Evolutionary conservation across 2,797 vertebrate species (phyloP).

Genomic region (Catostomus latipinnis): DNA sequence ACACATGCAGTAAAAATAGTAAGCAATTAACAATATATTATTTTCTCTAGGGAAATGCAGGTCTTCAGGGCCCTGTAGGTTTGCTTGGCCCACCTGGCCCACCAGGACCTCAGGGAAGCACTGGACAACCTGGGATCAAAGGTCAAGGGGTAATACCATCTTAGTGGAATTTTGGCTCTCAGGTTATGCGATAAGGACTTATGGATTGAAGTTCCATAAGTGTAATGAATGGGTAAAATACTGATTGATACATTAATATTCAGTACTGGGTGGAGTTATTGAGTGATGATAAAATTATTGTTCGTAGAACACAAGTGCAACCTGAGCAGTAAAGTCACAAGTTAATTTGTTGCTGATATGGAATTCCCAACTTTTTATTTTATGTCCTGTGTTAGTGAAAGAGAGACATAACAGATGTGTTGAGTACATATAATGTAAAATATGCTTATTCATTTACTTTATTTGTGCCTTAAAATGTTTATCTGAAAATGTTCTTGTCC

Average conservation of each 20-base stretch:
- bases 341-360: too few species aligned
- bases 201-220: background rate
- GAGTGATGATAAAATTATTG: too few species aligned
- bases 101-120: constrained; percentile 95
- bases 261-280: too few species aligned
- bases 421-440: background rate
- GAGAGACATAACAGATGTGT: background rate
- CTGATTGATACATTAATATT: too few species aligned
- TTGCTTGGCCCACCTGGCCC: constrained; percentile 87
- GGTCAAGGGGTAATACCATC: constrained; percentile 86
- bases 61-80: constrained; percentile 86
- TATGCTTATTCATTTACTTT: background rate
- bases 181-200: background rate
- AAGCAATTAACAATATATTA: constrained; percentile 18
- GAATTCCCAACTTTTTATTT: too few species aligned
- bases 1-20: too few species aligned
- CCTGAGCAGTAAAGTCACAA: too few species aligned
- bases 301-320: too few species aligned
- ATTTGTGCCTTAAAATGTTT: background rate
- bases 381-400: too few species aligned
- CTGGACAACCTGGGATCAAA: constrained; percentile 93
- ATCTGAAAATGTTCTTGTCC: too few species aligned
- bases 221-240: too few species aligned
- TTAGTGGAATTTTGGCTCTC: background rate
- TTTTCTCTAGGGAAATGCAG: constrained; percentile 84